Evolutionary conservation across 2,113 vertebrate genomes (phyloP), one percentile per base, ranked within the genome.

Genomic region (Stictonetta naevosa): DNA sequence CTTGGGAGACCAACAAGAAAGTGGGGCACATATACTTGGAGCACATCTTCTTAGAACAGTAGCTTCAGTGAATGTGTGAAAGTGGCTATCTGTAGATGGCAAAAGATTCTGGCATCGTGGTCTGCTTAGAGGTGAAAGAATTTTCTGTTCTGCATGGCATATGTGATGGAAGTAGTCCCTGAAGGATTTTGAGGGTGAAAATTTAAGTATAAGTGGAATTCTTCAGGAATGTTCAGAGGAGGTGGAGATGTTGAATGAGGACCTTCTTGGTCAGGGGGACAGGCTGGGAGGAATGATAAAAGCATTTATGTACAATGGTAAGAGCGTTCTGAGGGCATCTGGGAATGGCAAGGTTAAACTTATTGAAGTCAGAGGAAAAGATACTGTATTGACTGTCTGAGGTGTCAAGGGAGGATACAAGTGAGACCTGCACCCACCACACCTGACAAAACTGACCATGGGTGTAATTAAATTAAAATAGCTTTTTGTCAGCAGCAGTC

Each of bases 31-130:
- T 48, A 8, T 26, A 52, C n/a, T 66, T 55, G 50, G 68, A 44
- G 6, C 15, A 26, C 33, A 7, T 69, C 20, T 69, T 63, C 48
- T 52, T 33, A 23, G 10, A 78, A 46, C 40, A 34, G 17, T 22
- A 53, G 21, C 25, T 71, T 64, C 22, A 23, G 21, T 53, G 33
- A 59, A 69, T 29, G 50, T 56, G 26, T 50, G 75, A 58, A 76
- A 71, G 22, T 16, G 19, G 1, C 50, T 48, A 44, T 29, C 36
- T 42, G 31, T 52, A 84, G 50, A 75, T 80, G 36, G 28, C 42
- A 80, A 52, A 73, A 84, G 52, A 10, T 0, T 0, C 19, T 74
- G 33, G 13, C 42, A n/a, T 6, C 28, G 7, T 10, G 20, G 16
- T n/a, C 33, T 83, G 34, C 36, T 75, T 75, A 48, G 38, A 80